A percentile compares a stretch with the other conserved stretches of the same genome.
Evolutionary conservation across 2,888 invertebrate species (phyloP).

Genomic region (Bellardia pandia): DNA sequence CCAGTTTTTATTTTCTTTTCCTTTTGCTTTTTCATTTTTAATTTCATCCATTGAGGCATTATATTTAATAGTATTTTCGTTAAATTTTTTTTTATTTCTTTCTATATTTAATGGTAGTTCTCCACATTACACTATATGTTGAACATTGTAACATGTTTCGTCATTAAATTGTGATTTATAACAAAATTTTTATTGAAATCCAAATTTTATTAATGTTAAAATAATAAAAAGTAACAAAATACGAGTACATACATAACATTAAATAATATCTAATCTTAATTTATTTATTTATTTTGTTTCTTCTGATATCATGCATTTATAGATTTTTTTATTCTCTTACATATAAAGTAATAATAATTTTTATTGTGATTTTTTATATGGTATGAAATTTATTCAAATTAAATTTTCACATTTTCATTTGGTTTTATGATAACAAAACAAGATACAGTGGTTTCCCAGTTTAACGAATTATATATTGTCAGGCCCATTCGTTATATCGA

Average conservation of each 20-base stretch:
- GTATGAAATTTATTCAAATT: background rate
- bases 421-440: background rate
- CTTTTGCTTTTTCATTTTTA: constrained; percentile 40
- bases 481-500: no score
- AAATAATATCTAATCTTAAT: background rate
- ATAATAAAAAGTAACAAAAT: constrained; percentile 8
- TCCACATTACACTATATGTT: constrained; percentile 3
- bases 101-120: constrained; percentile 38
- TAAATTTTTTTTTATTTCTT: background rate
- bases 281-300: background rate
- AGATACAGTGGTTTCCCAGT: no score
- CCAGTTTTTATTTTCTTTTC: constrained; percentile 24
- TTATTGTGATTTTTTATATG: background rate
- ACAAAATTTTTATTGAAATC: constrained; percentile 39
- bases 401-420: background rate
- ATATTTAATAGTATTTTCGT: constrained; percentile 36
- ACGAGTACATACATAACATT: background rate
- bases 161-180: constrained; percentile 56
- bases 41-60: constrained; percentile 56
- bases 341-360: constrained; percentile 19
- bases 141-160: background rate
- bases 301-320: constrained; percentile 2
- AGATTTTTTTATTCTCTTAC: background rate
- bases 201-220: constrained; percentile 39
- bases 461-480: no score